Evolutionary conservation across 2,113 vertebrate species (phyloP), one percentile per base, ranked within the genome.

Genomic region (Thryonomys swinderianus): DNA sequence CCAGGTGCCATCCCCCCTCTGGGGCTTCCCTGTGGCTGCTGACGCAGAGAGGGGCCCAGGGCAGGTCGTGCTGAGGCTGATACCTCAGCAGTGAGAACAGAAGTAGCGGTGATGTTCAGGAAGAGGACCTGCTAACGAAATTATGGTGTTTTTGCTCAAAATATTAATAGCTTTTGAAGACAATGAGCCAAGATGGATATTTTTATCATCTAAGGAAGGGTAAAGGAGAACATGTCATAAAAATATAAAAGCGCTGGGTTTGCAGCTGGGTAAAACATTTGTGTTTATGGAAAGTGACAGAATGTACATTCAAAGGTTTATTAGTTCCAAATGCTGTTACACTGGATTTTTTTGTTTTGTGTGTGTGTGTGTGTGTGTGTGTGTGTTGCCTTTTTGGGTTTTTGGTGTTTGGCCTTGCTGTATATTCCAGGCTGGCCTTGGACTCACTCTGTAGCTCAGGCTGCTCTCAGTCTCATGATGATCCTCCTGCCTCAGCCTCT

Each of bases 191-290:
- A 27, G 37, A 18, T 85, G 88, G 79, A 74, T 76, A 67, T 8
- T 11, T 81, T 69, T 74, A 80, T 45, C 67, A 59, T 34, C 66
- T 37, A 20, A 69, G 9, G 34, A 66, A 32, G 32, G 64, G 34
- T 66, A n/a, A 37, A 85, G 59, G 45, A 40, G 48, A 74, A 16
- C 23, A 37, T 91, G 59, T 13, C 23, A 14, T 55, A 85, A 91
- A 64, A 93, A 62, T 66, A 11, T 48, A 80, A 93, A 66, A 93
- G 55, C 51, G 87, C 81, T 93, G 45, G 32, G 81, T 81, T 73
- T 73, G 48, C 67, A 86, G 66, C 55, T 73, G 16, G 59, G 51
- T 78, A 16, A 37, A 82, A 73, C 73, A 55, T 82, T 51, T 71
- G 32, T 80, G n/a, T 40, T 91, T 78, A 23, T 37, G 48, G 93